These are phyloP conservation scores for Paraescarpia echinospica DNA, from an alignment of 1,140 invertebrate genomes.

Conservation along the genomic window DNA sequence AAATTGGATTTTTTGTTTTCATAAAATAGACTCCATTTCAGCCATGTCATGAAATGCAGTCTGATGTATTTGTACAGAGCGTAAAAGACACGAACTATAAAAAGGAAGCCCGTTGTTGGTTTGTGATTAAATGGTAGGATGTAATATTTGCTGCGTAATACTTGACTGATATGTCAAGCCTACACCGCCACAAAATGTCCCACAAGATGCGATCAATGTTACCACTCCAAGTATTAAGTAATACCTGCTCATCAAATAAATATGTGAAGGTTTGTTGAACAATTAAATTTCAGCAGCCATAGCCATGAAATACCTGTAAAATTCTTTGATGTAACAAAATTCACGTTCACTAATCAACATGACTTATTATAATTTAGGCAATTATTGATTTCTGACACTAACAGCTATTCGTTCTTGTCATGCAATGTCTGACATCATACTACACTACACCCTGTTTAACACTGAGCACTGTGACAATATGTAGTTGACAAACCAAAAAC, in stretches of 20 bases:
- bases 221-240: neutral
- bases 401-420: too few species aligned
- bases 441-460: too few species aligned
- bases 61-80: neutral
- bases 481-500: neutral
- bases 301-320: neutral
- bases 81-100: neutral
- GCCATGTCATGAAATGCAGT: neutral
- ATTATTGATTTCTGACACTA: neutral
- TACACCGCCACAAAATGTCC: neutral
- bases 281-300: neutral
- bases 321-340: neutral
- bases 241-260: neutral
- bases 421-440: too few species aligned
- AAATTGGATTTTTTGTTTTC: too few species aligned
- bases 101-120: neutral
- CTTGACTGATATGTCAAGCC: neutral
- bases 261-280: neutral
- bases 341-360: neutral
- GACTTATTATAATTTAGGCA: neutral
- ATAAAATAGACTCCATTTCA: too few species aligned
- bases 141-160: neutral
- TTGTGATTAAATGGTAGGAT: neutral
- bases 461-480: neutral
- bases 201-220: too few species aligned